Conservation (phyloP, 2,888 invertebrate genomes). For the Gastracanthus pulcherrimus region DNA sequence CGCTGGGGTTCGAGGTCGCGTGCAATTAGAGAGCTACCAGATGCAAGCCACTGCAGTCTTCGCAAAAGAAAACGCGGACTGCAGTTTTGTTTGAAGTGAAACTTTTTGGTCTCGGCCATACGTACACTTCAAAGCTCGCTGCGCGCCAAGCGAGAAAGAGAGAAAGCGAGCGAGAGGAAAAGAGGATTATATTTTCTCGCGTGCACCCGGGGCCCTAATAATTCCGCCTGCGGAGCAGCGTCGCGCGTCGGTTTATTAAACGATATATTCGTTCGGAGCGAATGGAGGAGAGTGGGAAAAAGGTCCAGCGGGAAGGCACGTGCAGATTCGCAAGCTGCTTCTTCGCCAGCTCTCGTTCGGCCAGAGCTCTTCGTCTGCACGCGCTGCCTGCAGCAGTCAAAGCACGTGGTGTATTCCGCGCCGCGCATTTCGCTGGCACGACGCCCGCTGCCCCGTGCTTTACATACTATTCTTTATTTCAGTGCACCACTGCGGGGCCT, state of each 20-base stretch:
- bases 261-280: background rate
- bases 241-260: conserved; percentile 20
- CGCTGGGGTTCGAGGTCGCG: background rate
- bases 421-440: conserved; percentile 24
- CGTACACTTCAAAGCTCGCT: conserved; percentile 20
- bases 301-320: background rate
- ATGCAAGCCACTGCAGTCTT: conserved; percentile 9
- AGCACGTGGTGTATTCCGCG: conserved; percentile 44
- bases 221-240: background rate
- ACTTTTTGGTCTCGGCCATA: too few relatives aligned
- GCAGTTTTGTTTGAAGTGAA: conserved; percentile 11
- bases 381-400: background rate
- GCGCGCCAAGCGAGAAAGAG: background rate
- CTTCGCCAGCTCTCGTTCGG: background rate
- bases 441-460: conserved; percentile 6
- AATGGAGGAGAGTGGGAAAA: background rate
- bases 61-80: background rate
- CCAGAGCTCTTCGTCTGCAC: background rate
- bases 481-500: background rate
- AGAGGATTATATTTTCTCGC: conserved; percentile 28
- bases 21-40: conserved; percentile 38
- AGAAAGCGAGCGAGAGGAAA: background rate
- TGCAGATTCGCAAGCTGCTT: background rate
- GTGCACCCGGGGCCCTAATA: background rate
- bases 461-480: conserved; percentile 17